Conservation (phyloP, 2,113 vertebrate species). For the Pangasianodon gigas region DNA sequence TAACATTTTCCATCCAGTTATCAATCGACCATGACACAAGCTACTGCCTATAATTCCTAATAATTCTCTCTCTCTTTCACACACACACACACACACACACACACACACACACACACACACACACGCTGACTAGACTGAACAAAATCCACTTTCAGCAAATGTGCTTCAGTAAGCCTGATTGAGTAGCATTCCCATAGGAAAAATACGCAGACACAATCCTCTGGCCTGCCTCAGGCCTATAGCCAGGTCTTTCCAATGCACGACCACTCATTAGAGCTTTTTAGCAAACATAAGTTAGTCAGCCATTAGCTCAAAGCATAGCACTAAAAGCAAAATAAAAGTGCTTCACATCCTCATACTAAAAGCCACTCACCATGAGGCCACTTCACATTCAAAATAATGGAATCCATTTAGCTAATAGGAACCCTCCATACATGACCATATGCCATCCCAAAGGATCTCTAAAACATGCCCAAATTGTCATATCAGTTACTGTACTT, state of each 20-base stretch:
- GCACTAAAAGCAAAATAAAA: slow-evolving; percentile 27
- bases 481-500: neutral
- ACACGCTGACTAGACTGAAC: slow-evolving; percentile 39
- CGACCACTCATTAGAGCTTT: slow-evolving; percentile 34
- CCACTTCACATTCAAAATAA: slow-evolving; percentile 36
- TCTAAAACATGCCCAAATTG: neutral
- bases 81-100: slow-evolving; percentile 8
- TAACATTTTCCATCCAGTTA: slow-evolving; percentile 23
- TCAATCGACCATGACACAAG: slow-evolving; percentile 30
- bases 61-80: neutral
- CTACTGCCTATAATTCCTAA: neutral
- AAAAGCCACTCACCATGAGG: slow-evolving; percentile 32
- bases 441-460: slow-evolving; percentile 14
- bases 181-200: slow-evolving; percentile 22
- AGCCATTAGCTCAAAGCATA: slow-evolving; percentile 38
- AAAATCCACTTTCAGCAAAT: slow-evolving; percentile 30
- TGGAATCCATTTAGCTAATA: slow-evolving; percentile 46
- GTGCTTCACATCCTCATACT: slow-evolving; percentile 14
- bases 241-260: slow-evolving; percentile 6
- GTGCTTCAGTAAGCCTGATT: slow-evolving; percentile 9
- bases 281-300: neutral
- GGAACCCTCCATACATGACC: neutral
- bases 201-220: slow-evolving; percentile 25
- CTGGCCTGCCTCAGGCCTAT: neutral
- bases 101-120: slow-evolving; percentile 7